These are phyloP conservation scores for Dicerorhinus sumatrensis DNA, from an alignment of 2,113 vertebrate species.

Conservation along the genomic window DNA sequence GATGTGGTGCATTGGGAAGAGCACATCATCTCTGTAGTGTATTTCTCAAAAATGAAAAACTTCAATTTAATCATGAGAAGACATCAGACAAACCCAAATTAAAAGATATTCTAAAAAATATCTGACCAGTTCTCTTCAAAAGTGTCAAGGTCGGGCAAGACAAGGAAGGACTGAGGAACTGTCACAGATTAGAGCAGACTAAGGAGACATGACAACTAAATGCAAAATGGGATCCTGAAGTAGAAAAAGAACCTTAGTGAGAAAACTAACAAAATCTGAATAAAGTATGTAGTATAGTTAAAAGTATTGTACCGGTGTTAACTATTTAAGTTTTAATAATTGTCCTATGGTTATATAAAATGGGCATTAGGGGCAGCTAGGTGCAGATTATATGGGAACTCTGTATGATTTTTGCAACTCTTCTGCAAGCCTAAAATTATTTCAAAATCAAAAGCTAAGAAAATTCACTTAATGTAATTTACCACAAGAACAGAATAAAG, in stretches of 20 bases:
- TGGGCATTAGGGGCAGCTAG: background rate
- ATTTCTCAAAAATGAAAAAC: background rate
- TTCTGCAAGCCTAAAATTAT: background rate
- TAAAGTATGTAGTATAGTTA: background rate
- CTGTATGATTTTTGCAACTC: background rate
- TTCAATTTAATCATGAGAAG: background rate
- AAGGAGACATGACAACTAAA: background rate
- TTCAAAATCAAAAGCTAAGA: background rate
- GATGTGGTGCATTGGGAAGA: background rate
- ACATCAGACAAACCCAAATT: background rate
- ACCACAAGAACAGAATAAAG: background rate
- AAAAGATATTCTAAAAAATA: background rate
- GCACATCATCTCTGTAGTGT: background rate
- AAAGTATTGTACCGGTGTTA: background rate
- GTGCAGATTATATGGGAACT: background rate
- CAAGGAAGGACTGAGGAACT: background rate
- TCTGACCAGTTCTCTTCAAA: background rate
- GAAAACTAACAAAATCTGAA: background rate
- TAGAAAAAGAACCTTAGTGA: background rate
- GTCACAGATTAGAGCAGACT: background rate
- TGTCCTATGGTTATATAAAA: background rate
- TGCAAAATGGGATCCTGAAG: background rate
- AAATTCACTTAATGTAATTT: background rate
- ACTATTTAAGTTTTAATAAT: background rate
- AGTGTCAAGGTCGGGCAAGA: background rate